Percentiles rank a stretch among this genome's conserved stretches.
Evolutionary conservation across 2,888 invertebrate genomes (phyloP).

Genomic region (Galeopsomyia nigrocyanea): DNA sequence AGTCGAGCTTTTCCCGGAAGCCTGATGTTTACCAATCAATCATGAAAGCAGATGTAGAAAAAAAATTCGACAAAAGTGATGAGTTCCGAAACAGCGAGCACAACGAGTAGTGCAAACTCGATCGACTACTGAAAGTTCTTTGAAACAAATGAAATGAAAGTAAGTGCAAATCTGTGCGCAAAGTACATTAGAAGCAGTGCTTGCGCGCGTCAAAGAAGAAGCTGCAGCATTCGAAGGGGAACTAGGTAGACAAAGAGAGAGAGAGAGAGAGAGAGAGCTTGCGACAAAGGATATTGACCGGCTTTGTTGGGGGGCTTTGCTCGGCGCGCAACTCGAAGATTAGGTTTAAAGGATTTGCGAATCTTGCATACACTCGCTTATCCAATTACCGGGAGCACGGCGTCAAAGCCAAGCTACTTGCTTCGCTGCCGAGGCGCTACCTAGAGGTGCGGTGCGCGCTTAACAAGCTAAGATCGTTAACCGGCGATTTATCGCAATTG

Average conservation of each 20-base stretch:
- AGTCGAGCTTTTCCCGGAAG: no score
- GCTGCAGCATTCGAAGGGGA: background rate
- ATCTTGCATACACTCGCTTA: constrained; percentile 37
- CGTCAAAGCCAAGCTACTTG: background rate
- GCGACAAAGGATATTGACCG: constrained; percentile 30
- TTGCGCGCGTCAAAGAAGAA: constrained; percentile 6
- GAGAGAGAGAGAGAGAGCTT: background rate
- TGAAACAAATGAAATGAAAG: constrained; percentile 30
- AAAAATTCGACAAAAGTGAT: no score
- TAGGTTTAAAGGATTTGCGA: constrained; percentile 39
- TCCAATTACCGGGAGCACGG: constrained; percentile 26
- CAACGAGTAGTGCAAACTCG: constrained; percentile 15
- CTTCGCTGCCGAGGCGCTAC: background rate
- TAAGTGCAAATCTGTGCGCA: constrained; percentile 16
- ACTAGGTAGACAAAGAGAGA: background rate
- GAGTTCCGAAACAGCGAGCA: background rate
- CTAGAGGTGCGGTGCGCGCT: background rate
- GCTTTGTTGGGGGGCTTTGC: constrained; percentile 27
- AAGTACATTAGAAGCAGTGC: background rate
- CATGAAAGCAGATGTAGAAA: no score
- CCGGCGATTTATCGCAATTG: background rate
- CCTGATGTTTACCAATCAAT: no score
- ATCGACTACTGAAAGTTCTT: constrained; percentile 20
- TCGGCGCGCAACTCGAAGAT: constrained; percentile 44
- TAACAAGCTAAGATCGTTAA: constrained; percentile 14